Percentiles rank a stretch among this genome's conserved stretches.
These are phyloP conservation scores for Ectropis crepuscularia DNA, from an alignment of 2,888 invertebrate genomes.

Conservation along the genomic window DNA sequence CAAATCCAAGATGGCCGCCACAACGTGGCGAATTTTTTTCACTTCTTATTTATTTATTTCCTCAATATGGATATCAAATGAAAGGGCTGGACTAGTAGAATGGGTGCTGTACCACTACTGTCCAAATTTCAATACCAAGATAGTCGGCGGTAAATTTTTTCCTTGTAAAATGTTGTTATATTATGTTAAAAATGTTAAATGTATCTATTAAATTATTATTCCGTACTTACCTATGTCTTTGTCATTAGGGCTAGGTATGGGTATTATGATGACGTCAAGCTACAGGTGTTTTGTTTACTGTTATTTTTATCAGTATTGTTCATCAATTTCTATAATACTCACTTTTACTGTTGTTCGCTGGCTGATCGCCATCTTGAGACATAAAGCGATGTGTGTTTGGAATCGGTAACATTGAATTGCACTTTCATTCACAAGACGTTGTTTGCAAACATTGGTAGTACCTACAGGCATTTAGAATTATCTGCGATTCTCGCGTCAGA, in stretches of 20 bases:
- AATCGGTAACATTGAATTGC: conserved; percentile 51
- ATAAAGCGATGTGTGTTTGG: conserved; percentile 45
- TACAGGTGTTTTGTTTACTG: background rate
- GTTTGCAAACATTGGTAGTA: conserved; percentile 22
- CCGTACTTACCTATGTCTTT: background rate
- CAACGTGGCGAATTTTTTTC: too few relatives aligned
- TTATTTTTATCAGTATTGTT: conserved; percentile 3
- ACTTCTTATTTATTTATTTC: too few relatives aligned
- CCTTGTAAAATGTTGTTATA: too few relatives aligned
- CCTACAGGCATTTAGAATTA: background rate
- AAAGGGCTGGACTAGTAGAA: too few relatives aligned
- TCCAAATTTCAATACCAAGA: too few relatives aligned
- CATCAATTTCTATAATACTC: conserved; percentile 14
- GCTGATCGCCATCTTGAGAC: conserved; percentile 40
- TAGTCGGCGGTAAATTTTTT: too few relatives aligned
- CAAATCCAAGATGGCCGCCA: too few relatives aligned
- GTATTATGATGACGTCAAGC: background rate
- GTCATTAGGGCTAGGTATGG: background rate
- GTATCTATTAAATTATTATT: too few relatives aligned
- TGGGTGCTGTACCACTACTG: too few relatives aligned
- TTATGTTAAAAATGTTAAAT: too few relatives aligned
- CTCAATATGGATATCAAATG: too few relatives aligned
- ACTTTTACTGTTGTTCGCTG: conserved; percentile 29
- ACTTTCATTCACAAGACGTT: conserved; percentile 52
- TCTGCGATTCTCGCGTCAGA: background rate